These are phyloP conservation scores for Eledona agricola DNA, from an alignment of 2,888 invertebrate genomes.

Conservation along the genomic window DNA sequence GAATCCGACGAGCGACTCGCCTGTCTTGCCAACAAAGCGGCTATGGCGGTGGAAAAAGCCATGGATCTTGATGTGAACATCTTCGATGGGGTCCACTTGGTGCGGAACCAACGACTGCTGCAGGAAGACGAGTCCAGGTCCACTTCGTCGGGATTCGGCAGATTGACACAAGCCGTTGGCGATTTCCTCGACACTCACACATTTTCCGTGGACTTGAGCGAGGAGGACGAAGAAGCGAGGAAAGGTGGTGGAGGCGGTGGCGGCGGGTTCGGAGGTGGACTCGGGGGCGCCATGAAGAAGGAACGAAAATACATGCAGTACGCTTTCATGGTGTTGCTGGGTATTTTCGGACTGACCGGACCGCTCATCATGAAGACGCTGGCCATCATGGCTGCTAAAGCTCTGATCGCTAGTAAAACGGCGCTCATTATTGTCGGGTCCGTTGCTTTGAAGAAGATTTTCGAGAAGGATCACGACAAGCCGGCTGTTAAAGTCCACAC, in stretches of 20 bases:
- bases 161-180: slow-evolving; percentile 66
- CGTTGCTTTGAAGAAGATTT: slow-evolving; percentile 75
- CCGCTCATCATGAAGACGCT: slow-evolving; percentile 75
- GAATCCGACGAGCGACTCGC: slow-evolving; percentile 42
- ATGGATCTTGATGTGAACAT: slow-evolving; percentile 55
- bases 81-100: slow-evolving; percentile 53
- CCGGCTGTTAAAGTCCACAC: slow-evolving; percentile 74
- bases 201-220: slow-evolving; percentile 69
- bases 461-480: slow-evolving; percentile 73
- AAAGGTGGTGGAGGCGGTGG: slow-evolving; percentile 33
- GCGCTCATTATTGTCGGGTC: slow-evolving; percentile 77
- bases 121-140: slow-evolving; percentile 40
- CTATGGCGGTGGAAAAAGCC: slow-evolving; percentile 53
- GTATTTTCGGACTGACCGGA: slow-evolving; percentile 70
- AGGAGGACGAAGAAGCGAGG: slow-evolving; percentile 33
- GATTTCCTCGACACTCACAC: slow-evolving; percentile 72
- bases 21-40: slow-evolving; percentile 56
- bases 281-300: slow-evolving; percentile 43
- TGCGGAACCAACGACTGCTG: slow-evolving; percentile 47
- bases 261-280: slow-evolving; percentile 32
- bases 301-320: slow-evolving; percentile 54
- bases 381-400: slow-evolving; percentile 76
- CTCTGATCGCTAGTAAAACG: slow-evolving; percentile 76
- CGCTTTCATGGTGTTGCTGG: slow-evolving; percentile 56
- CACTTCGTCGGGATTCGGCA: slow-evolving; percentile 45